These are phyloP conservation scores for Masnerella sp. DNA, from an alignment of 2,888 invertebrate genomes.

Conservation along the genomic window DNA sequence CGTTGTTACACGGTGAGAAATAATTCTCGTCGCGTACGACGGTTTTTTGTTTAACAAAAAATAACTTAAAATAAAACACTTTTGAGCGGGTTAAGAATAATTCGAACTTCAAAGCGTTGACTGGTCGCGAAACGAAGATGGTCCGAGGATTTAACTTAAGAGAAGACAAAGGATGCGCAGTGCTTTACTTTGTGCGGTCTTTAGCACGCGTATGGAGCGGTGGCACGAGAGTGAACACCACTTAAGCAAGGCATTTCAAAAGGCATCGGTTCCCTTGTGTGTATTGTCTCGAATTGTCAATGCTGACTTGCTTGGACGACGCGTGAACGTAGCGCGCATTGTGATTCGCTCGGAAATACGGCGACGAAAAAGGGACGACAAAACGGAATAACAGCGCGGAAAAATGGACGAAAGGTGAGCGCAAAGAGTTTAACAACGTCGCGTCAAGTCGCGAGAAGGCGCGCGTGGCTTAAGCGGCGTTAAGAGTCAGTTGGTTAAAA, in stretches of 20 bases:
- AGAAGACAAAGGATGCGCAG: constrained; percentile 29
- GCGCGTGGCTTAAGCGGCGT: constrained; percentile 37
- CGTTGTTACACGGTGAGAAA: no score
- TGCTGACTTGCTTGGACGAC: constrained; percentile 59
- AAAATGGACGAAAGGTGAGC: constrained; percentile 10
- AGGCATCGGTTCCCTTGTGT: constrained; percentile 73
- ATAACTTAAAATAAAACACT: no score
- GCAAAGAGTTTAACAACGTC: constrained; percentile 25
- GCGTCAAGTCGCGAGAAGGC: constrained; percentile 36
- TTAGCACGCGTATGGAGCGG: constrained; percentile 37
- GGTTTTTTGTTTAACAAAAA: no score
- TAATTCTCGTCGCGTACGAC: no score
- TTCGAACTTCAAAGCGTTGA: no score
- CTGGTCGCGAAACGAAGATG: no score
- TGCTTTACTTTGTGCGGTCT: constrained; percentile 48
- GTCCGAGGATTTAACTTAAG: constrained; percentile 29
- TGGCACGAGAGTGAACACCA: constrained; percentile 72
- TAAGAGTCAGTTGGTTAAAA: constrained; percentile 54
- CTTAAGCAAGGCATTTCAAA: constrained; percentile 74
- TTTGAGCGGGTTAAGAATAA: no score
- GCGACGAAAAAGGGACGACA: constrained; percentile 16
- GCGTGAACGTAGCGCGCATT: constrained; percentile 50
- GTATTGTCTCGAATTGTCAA: constrained; percentile 72
- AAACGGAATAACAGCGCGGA: constrained; percentile 4
- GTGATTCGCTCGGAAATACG: constrained; percentile 57